Base-by-base conservation (phyloP, 2,888 invertebrate genomes). In the Chymomyza fuscimana region DNA sequence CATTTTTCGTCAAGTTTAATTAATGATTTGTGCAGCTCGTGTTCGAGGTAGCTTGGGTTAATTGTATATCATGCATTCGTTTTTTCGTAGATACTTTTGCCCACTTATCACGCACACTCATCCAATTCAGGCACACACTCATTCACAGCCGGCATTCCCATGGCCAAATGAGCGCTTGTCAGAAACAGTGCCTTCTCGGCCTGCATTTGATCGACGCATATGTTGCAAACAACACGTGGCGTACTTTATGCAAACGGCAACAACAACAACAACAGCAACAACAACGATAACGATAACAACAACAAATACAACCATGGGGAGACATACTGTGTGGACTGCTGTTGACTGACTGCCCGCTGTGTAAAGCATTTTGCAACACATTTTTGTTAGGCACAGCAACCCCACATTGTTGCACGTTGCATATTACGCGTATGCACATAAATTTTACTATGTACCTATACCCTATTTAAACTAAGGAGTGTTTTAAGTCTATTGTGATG, bases 191-290 rank as follows among this genome's bases (percentile, higher is more conserved):
- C 12, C 12, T 46, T n/a, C 19, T 29, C 22, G 54, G 19, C 12
- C 10, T 54, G 22, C 54, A 54, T 54, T 16, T 54, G 22, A 54
- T 22, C 64, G 54, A 62, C 12, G 22, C 50, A 50, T 56, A 40
- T 81, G 82, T 73, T 79, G 86, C 76, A 79, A 82, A 85, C 83
- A 86, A 85, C 83, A 86, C 82, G 82, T 83, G 82, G 83, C 82
- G 71, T 29, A 46, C 12, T 15, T 54, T n/a, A 15, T 54, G 72
- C 80, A 77, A 69, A 22, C 72, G 72, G 29, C 66, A 70, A 10
- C 71, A 70, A n/a, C 67, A 69, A 22, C 54, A 65, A 2, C 61
- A 22, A 29, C 79, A 69, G 22, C 70, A 74, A 40, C 65, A 70
- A 10, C 74, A 73, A n/a, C 67, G 66, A 22, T 56, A 69, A 2